Base-by-base conservation (phyloP, 2,113 vertebrate species). In the Syrmaticus mikado region DNA sequence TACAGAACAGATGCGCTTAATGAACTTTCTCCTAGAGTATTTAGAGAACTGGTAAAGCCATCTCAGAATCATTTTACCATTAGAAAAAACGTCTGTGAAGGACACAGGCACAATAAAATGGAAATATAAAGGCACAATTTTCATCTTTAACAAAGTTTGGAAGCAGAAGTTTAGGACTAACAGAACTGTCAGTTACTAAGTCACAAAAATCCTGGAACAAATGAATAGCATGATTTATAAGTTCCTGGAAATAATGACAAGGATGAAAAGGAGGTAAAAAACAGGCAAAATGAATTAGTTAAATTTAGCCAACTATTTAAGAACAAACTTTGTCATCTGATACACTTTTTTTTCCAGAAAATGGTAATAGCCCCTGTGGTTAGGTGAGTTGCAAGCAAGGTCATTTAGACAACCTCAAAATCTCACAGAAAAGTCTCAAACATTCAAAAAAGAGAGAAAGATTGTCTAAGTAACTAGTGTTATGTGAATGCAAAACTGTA, bases 1-100 rank as follows among this genome's bases (percentile, higher is more conserved):
- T 94, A 87, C 48, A 89, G 84, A 94, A 66, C 53, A 89, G n/a
- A 73, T 87, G 20, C 61, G 62, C 30, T 58, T n/a, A 24, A 53
- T 80, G 53, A 89, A 92, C 40, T 72, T 84, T 13, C 22, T 85
- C 28, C 25, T 73, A 72, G 8, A 13, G 3, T 73, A 89, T n/a
- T 70, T 40, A 70, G n/a, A 73, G 48, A 89, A 91, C 13, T 82
- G 11, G 30, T 89, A 76, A 85, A 89, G 74, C n/a, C 20, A 34
- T 52, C 52, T 89, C 32, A 82, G 77, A 83, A 75, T 15, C 14
- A 60, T 11, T 8, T 13, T 65, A 27, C 40, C 14, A 45, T 62
- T 18, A 87, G 40, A 80, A 86, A 80, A 71, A 25, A 11, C 67
- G 34, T 41, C 57, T 85, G 18, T 64, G 78, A 89, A 73, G n/a